Base-by-base conservation (phyloP, 2,113 vertebrate species). In the Andinoacara biseriatus region DNA sequence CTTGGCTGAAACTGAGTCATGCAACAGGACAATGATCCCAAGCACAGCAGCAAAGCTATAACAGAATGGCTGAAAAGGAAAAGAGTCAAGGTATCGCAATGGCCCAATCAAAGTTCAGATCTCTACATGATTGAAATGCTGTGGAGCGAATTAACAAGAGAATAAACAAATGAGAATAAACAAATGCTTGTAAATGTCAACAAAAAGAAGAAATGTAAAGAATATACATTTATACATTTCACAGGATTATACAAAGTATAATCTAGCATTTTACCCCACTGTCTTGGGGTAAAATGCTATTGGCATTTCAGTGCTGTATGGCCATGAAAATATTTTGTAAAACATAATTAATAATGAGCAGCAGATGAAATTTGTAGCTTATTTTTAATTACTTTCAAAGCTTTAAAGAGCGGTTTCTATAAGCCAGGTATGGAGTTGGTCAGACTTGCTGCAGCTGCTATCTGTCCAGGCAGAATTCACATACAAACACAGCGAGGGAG, bases 391-490 rank as follows among this genome's bases (percentile, higher is more conserved):
- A 69, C 43, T 31, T 69, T 69, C 31, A 52, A 5, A 72, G 67
- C 26, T 72, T 29, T 14, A 5, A 72, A 31, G 43, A 20, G 10
- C 54, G 67, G 67, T 54, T 49, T 59, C 31, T 31, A 67, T 54
- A 81, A 58, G 62, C 18, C 72, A 88, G 52, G 67, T 67, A 74
- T 74, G 58, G 49, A 65, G 63, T 40, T 57, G 26, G 20, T 78
- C 20, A n/a, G 38, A 24, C 29, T 40, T 46, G 49, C 33, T 89
- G 58, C 81, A 86, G 86, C 87, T 84, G 49, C 67, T 52, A 61
- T 87, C 29, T 63, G 52, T 81, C 24, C 78, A 72, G 35, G 56
- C 82, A 80, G 26, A 85, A 79, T 35, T 15, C 35, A 82, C 22
- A 72, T 3, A 40, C 43, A 74, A 61, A 87, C 62, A 87, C 46